Evolutionary conservation across 1,140 invertebrate species (phyloP), one percentile per base, ranked within the genome.

Genomic region (Brevipalpus yothersi): DNA sequence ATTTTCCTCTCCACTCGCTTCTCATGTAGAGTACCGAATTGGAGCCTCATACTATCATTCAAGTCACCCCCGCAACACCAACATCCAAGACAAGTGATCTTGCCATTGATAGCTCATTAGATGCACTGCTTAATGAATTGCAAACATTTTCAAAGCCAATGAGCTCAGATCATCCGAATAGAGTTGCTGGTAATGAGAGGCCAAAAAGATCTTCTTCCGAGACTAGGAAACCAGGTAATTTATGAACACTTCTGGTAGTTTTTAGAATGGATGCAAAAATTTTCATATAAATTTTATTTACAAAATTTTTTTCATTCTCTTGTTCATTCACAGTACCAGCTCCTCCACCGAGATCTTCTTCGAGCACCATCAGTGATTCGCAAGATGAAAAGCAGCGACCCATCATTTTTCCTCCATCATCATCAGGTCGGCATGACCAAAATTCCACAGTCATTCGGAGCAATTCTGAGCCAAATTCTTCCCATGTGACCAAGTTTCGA

Each of bases 111-210:
- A 89, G 87, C 80, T 83, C 85, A 79, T 83, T 90, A 81, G 86
- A 91, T 81, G 83, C 84, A 80, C 72, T 91, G 81, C 71, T 91
- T 84, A 85, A 89, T 69, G 86, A 91, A 72, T 75, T 89, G 55
- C 83, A 88, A 70, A 87, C 84, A 11, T 86, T 86, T 60, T 64
- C 68, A 13, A 67, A 67, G 41, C 66, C 66, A 15, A 31, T 47
- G 19, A 49, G 31, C 31, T 31, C 31, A 5, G 31, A 31, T 31
- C 31, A 31, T 31, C 31, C 31, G 5, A 31, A 31, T 31, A 31
- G 15, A 59, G 19, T 39, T n/a, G 59, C 4, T 51, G 56, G 21
- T n/a, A 56, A n/a, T 21, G 47, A 21, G 19, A 21, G 19, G 4
- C 47, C 47, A 4, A n/a, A n/a, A 21, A 2, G 15, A 21, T 19